A percentile compares a stretch with the other conserved stretches of the same genome.
Evolutionary conservation across 1,140 invertebrate genomes (phyloP).

Genomic region (Aphelinus certus): DNA sequence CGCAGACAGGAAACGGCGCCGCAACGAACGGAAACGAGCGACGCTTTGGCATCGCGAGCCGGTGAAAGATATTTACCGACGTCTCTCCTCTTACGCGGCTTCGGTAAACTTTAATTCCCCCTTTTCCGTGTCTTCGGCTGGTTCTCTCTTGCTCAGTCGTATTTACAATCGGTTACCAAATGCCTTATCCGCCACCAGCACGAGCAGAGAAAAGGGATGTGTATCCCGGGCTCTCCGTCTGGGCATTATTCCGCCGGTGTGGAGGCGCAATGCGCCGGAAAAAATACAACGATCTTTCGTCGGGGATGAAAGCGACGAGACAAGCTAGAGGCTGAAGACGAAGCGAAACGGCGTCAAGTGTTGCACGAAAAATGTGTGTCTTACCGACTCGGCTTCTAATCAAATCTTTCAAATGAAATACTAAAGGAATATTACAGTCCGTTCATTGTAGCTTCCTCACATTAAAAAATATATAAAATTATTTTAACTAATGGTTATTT

Average conservation of each 20-base stretch:
- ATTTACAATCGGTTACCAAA: conserved; percentile 55
- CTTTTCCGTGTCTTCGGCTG: conserved; percentile 41
- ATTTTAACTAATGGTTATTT: not conserved
- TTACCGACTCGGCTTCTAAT: conserved; percentile 10
- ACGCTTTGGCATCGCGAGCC: too few species aligned
- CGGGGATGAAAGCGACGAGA: too few species aligned
- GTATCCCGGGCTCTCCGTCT: too few species aligned
- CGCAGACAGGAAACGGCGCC: too few species aligned
- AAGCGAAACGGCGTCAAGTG: not conserved
- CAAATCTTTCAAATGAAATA: conserved; percentile 27
- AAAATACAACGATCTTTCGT: not conserved
- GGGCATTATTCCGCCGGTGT: not conserved
- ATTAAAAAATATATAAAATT: too few species aligned
- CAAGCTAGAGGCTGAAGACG: not conserved
- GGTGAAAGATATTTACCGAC: conserved; percentile 43
- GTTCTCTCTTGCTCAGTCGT: conserved; percentile 22
- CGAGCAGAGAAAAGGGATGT: too few species aligned
- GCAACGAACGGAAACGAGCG: too few species aligned
- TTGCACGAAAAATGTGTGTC: conserved; percentile 1
- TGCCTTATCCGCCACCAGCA: conserved; percentile 44
- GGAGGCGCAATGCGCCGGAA: not conserved
- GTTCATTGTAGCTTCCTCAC: not conserved
- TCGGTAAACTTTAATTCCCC: conserved; percentile 52
- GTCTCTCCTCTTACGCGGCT: conserved; percentile 52
- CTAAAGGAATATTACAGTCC: not conserved